Percentiles rank a stretch among this genome's conserved stretches.
These are phyloP conservation scores for Mantis religiosa DNA, from an alignment of 2,888 invertebrate species.

Conservation along the genomic window DNA sequence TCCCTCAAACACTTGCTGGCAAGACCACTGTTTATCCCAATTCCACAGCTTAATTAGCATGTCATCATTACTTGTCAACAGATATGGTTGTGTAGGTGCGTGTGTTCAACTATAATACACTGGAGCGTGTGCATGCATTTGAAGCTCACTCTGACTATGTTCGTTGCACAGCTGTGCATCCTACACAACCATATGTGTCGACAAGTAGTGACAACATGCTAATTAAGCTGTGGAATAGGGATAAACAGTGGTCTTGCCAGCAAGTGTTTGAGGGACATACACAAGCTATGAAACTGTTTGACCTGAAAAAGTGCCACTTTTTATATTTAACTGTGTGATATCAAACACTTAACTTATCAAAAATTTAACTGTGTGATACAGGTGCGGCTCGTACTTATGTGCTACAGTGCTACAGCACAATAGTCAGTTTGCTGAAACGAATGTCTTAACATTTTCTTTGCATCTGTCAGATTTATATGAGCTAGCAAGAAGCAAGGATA, in stretches of 20 bases:
- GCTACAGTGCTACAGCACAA: too few species aligned
- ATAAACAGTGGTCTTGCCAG: conserved; percentile 95
- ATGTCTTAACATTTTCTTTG: too few species aligned
- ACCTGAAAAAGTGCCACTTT: too few species aligned
- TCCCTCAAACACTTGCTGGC: conserved; percentile 98
- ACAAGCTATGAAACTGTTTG: too few species aligned
- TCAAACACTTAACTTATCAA: too few species aligned
- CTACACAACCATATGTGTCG: conserved; percentile 92
- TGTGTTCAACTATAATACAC: conserved; percentile 97
- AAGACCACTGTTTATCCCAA: conserved; percentile 98
- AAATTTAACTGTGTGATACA: too few species aligned
- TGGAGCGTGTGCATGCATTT: conserved; percentile 91
- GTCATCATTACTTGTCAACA: too few species aligned
- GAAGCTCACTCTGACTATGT: conserved; percentile 99
- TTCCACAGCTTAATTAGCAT: conserved; percentile 99
- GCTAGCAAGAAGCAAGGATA: too few species aligned
- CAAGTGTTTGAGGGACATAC: conserved; percentile 99
- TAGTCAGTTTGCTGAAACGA: too few species aligned
- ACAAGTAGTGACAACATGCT: conserved; percentile 98
- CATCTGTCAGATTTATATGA: too few species aligned
- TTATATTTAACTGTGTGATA: too few species aligned
- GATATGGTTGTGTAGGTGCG: conserved; percentile 87
- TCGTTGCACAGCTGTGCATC: conserved; percentile 92
- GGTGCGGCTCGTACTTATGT: too few species aligned
- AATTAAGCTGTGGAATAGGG: conserved; percentile 99